Percentiles rank a stretch among this genome's conserved stretches.
phyloP scores from a whole-genome alignment of 2,888 invertebrate genomes.

The Neria commutata region DNA sequence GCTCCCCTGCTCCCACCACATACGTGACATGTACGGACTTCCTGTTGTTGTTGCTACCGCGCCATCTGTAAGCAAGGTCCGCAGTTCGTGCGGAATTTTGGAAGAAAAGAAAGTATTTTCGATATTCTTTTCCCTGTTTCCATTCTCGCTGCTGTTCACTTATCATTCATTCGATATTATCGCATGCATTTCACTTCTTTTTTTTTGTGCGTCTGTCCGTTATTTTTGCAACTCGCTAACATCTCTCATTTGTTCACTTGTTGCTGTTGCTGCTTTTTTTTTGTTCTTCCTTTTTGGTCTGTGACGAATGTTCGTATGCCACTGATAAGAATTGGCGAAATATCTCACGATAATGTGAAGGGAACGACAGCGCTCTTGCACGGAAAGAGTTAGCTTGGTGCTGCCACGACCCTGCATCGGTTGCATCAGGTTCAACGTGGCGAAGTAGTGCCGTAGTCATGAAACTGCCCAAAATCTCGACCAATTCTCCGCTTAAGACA shows the following conservation, averaged over 20 bases:
- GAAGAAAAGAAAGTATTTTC: conserved; percentile 24
- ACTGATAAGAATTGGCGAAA: conserved; percentile 24
- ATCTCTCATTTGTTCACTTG: background rate
- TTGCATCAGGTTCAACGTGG: no score
- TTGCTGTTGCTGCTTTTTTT: conserved; percentile 4
- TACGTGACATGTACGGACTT: conserved; percentile 35
- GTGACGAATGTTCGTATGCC: conserved; percentile 29
- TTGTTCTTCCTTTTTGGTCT: conserved; percentile 24
- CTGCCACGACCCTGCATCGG: no score
- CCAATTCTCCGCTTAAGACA: no score
- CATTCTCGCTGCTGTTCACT: conserved; percentile 1
- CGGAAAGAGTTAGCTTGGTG: no score
- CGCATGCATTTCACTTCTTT: conserved; percentile 15
- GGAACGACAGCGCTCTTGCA: no score
- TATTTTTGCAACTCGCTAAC: conserved; percentile 7
- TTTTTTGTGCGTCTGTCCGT: conserved; percentile 5
- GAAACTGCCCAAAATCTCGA: no score
- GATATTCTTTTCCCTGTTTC: conserved; percentile 17
- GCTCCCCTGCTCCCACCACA: no score
- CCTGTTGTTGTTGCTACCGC: conserved; percentile 20
- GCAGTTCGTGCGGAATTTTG: background rate
- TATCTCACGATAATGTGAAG: no score
- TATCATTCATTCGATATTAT: conserved; percentile 22
- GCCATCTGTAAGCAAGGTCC: background rate
- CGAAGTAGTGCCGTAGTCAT: no score